A percentile compares a stretch with the other conserved stretches of the same genome.
Evolutionary conservation across 2,888 invertebrate species (phyloP).

Genomic region (Adineta ricciae): DNA sequence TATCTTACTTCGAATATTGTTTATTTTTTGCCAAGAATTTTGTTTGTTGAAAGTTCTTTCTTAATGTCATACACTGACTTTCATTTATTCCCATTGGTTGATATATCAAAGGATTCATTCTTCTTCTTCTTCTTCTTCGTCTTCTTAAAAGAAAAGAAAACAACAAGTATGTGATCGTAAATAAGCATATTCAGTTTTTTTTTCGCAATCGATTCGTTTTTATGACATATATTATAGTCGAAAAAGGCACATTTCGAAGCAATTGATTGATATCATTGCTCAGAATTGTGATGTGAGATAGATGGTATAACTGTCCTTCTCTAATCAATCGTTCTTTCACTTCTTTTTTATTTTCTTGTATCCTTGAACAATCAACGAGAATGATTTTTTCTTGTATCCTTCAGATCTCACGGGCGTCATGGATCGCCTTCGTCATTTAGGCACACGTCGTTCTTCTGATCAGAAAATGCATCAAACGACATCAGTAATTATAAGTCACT

Average conservation of each 20-base stretch:
- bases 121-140: neutral
- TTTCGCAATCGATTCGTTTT: neutral
- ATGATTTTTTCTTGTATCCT: neutral
- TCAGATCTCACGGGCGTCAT: neutral
- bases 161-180: neutral
- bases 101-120: neutral
- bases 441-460: neutral
- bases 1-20: neutral
- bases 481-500: neutral
- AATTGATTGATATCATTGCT: neutral
- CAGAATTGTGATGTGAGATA: neutral
- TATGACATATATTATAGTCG: neutral
- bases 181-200: neutral
- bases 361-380: neutral
- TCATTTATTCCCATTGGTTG: neutral
- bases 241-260: neutral
- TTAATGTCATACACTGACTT: neutral
- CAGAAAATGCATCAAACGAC: neutral
- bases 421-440: constrained; percentile 4
- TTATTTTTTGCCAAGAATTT: neutral
- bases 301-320: neutral
- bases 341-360: neutral
- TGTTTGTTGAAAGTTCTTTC: neutral
- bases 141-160: neutral
- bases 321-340: neutral